Base-by-base conservation (phyloP, 2,888 invertebrate species). In the Ischnura elegans region DNA sequence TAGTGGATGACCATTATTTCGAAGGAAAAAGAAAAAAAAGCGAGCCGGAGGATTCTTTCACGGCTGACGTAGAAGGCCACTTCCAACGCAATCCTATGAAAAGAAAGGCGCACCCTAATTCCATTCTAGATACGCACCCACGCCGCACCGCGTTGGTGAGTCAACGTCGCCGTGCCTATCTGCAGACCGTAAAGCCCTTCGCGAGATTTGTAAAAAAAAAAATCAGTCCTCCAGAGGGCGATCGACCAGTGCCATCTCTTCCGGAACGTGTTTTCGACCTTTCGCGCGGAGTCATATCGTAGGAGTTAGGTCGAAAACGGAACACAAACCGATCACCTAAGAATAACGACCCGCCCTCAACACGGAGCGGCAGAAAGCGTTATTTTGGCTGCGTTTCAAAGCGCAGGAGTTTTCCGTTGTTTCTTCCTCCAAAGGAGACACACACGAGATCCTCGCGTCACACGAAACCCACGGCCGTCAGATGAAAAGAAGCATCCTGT, bases 371-470 rank as follows among this genome's bases (percentile, higher is more conserved):
- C n/a, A 29, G 6, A 8, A 36, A 76, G 36, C 76, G 36, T 36
- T 76, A 76, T 76, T 76, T 76, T 76, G 76, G 76, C 76, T 25
- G 36, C 29, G 76, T 76, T 76, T 76, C 76, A 76, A 76, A 29
- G 76, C 76, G 0, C n/a, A n/a, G n/a, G 76, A 29, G 51, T 51
- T 76, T 36, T 76, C 76, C 36, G 76, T 76, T 76, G 76, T 76
- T 36, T 76, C 76, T 76, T 36, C 29, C 76, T 10, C 76, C 76
- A 76, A 29, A 36, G 36, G 29, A 36, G 76, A 36, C 8, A 36
- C 4, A n/a, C 76, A 10, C 36, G 36, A 76, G 76, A 10, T 76
- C 36, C 76, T 76, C 36, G 61, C 6, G 13, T 29, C 76, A 36
- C 13, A 76, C n/a, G 76, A 76, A 76, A 76, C 76, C 76, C 8